These are phyloP conservation scores for Phylloscopus whistleri DNA, from an alignment of 2,113 vertebrate genomes.

Conservation along the genomic window DNA sequence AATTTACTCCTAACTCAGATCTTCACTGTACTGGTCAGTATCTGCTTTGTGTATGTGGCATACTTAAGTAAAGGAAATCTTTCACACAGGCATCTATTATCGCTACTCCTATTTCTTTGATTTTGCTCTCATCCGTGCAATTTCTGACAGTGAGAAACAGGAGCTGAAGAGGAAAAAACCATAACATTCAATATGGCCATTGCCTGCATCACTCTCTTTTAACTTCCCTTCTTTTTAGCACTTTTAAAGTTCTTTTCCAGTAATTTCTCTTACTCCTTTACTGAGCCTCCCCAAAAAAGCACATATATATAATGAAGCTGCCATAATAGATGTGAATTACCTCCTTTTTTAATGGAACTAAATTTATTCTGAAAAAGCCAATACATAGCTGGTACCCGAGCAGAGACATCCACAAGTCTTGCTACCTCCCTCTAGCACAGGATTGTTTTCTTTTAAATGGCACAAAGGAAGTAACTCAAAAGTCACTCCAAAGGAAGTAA, in stretches of 20 bases:
- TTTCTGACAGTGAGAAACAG: neutral
- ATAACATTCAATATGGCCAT: neutral
- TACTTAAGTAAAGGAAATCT: neutral
- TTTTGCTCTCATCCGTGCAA: neutral
- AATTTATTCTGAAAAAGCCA: neutral
- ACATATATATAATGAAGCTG: neutral
- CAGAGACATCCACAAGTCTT: neutral
- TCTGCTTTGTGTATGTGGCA: neutral
- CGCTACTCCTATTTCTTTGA: neutral
- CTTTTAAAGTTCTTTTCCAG: neutral
- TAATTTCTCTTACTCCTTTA: neutral
- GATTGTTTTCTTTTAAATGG: neutral
- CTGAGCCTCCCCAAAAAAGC: neutral
- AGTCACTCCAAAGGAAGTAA: neutral
- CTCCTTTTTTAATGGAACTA: neutral
- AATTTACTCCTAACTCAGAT: neutral
- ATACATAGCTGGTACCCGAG: neutral
- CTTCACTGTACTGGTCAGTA: neutral
- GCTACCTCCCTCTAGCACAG: neutral
- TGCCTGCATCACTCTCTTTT: neutral
- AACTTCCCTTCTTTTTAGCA: neutral
- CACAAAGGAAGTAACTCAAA: neutral
- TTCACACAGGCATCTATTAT: neutral
- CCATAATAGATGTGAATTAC: neutral
- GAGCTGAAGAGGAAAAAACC: rapidly evolving